Evolutionary conservation across 2,797 vertebrate genomes (phyloP), one percentile per base, ranked within the genome.

Genomic region (Arvicola amphibius): DNA sequence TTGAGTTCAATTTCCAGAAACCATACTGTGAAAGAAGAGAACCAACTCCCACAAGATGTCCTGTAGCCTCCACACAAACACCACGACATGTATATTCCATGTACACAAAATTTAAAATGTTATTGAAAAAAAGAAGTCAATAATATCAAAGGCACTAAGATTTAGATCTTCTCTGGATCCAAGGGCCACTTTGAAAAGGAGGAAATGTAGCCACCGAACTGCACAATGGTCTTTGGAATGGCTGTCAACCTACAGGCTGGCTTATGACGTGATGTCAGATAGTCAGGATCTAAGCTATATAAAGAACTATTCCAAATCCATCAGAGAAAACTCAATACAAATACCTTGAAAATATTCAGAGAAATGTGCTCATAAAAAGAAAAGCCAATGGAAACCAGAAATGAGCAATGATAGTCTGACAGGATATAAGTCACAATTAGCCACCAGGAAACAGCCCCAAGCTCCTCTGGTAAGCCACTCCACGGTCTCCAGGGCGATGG

Each of bases 401-500:
- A 23, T 8, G 11, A 32, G 14, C 56, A 40, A 25, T 0, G 10
- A 17, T 53, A 5, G 13, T 34, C 40, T 34, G 32, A 32, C 11
- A 11, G 5, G 7, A 27, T 23, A 13, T 27, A 14, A 12, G 14
- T 61, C 56, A 46, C 6, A 63, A 73, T 23, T 17, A 59, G 46
- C n/a, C 4, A 43, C 65, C 51, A 40, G 81, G 67, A 88, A 81
- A 37, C 13, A 8, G 46, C 40, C 21, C 9, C 3, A 11, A 3
- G n/a, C 4, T 32, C 12, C 74, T 25, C 2, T 3, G 2, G 27
- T 65, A 10, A 51, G 65, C 8, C 21, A 32, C 14, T 71, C 25
- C 10, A 1, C 1, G 0, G 71, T 29, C 4, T 29, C 25, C 37
- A 3, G 27, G 56, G 5, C 4, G 1, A 40, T 46, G 2, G 73